phyloP scores from a whole-genome alignment of 2,797 vertebrate species.

The Gymnothorax javanicus region DNA sequence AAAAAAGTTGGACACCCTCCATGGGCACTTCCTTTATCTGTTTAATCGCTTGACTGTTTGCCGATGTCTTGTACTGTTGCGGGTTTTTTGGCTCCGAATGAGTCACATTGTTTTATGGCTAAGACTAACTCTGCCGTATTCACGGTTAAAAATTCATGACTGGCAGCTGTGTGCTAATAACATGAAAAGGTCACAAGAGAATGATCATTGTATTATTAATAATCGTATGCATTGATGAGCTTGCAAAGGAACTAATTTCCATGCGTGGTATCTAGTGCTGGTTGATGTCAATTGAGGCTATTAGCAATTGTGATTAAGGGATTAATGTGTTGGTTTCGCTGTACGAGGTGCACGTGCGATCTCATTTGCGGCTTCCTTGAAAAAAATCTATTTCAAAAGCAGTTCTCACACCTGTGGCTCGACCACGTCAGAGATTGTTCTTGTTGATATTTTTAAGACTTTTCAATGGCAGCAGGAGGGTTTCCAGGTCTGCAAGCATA shows the following conservation, averaged over 20 bases:
- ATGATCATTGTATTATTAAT: conserved; percentile 46
- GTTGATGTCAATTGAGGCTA: not conserved
- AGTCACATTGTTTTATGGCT: conserved; percentile 47
- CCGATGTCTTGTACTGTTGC: not conserved
- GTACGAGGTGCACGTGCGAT: not conserved
- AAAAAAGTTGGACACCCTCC: not conserved
- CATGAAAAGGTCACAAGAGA: conserved; percentile 69
- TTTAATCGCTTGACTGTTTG: not conserved
- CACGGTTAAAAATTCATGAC: conserved; percentile 74
- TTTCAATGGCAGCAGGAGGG: not conserved
- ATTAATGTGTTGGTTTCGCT: not conserved
- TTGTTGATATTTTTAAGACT: not conserved
- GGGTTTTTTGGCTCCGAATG: not conserved
- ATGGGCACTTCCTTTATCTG: too few species aligned
- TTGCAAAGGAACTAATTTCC: not conserved
- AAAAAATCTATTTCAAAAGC: not conserved
- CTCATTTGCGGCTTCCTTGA: not conserved
- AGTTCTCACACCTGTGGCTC: not conserved
- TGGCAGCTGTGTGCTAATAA: conserved; percentile 61
- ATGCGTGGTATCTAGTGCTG: not conserved
- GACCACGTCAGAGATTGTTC: not conserved
- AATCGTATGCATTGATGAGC: not conserved
- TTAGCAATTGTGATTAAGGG: not conserved
- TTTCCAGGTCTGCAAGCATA: too few species aligned
- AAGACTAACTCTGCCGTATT: conserved; percentile 53